These are phyloP conservation scores for Furcula furcula DNA, from an alignment of 2,888 invertebrate genomes.

Conservation along the genomic window DNA sequence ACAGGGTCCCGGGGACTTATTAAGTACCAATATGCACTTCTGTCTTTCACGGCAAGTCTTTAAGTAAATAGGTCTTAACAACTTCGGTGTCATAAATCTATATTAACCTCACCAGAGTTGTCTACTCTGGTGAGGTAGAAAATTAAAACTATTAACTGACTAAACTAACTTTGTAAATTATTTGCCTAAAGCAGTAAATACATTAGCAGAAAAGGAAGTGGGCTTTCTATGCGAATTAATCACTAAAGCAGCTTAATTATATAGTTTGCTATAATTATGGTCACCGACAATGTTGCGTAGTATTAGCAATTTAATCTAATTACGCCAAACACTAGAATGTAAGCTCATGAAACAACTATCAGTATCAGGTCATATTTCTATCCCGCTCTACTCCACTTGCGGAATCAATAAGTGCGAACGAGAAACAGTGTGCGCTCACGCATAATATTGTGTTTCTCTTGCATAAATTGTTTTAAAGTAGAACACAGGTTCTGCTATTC, in stretches of 20 bases:
- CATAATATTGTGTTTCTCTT: conserved; percentile 21
- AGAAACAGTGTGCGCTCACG: conserved; percentile 18
- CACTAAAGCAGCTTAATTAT: conserved; percentile 2
- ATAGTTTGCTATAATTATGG: conserved; percentile 19
- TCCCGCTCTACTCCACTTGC: background rate
- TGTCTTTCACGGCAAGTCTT: no score
- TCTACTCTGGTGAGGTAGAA: no score
- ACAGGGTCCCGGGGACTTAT: no score
- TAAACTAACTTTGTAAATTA: no score
- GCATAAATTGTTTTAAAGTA: conserved; percentile 27
- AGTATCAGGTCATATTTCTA: conserved; percentile 12
- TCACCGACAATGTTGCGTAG: conserved; percentile 12
- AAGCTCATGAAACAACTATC: conserved; percentile 25
- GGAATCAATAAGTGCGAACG: conserved; percentile 4
- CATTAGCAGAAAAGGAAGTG: background rate
- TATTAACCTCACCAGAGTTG: no score
- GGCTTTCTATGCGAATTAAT: background rate
- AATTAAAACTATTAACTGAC: no score
- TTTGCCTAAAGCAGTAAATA: background rate
- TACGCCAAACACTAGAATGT: conserved; percentile 29
- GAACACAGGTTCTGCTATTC: conserved; percentile 22
- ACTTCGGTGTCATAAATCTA: no score
- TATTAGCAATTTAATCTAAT: conserved; percentile 32
- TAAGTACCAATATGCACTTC: no score
- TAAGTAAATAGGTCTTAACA: no score